Percentiles rank a stretch among this genome's conserved stretches.
Conservation (phyloP, 30 jellyfish, hydroid and myxozoan genomes). For the Clytia hemisphaerica region DNA sequence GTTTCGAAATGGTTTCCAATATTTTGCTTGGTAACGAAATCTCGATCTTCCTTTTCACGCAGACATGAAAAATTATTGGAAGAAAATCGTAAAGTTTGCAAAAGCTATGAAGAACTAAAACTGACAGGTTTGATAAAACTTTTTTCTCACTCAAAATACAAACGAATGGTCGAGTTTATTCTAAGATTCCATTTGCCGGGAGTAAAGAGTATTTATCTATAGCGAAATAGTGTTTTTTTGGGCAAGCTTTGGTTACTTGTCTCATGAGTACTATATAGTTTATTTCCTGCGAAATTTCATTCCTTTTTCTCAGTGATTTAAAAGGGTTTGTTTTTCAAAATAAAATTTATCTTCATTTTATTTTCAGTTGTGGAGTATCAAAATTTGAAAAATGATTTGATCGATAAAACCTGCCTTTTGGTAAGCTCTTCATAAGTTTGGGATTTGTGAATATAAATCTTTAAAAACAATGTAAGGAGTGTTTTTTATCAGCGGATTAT, state of each 20-base stretch:
- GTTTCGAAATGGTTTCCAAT: background rate
- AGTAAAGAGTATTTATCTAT: too few species aligned
- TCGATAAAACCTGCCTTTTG: constrained; percentile 29
- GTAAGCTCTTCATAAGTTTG: background rate
- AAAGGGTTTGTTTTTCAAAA: too few species aligned
- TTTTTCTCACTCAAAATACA: too few species aligned
- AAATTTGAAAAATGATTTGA: constrained; percentile 28
- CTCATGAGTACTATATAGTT: too few species aligned
- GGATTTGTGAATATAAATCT: too few species aligned
- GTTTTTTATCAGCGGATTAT: too few species aligned
- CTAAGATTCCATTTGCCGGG: too few species aligned
- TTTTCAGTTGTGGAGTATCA: constrained; percentile 51
- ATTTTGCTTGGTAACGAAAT: background rate
- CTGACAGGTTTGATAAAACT: constrained; percentile 51
- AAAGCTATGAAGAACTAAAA: constrained; percentile 49
- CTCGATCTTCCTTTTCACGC: background rate
- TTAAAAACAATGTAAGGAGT: too few species aligned
- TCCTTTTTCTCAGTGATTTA: background rate
- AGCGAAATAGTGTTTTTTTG: too few species aligned
- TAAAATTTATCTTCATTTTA: background rate
- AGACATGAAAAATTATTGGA: constrained; percentile 71
- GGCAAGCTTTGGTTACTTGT: too few species aligned
- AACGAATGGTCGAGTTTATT: too few species aligned
- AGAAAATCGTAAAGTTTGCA: constrained; percentile 23
- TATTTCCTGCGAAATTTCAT: too few species aligned